These are phyloP conservation scores for Hassar affinis DNA, from an alignment of 2,113 vertebrate species.

Conservation along the genomic window DNA sequence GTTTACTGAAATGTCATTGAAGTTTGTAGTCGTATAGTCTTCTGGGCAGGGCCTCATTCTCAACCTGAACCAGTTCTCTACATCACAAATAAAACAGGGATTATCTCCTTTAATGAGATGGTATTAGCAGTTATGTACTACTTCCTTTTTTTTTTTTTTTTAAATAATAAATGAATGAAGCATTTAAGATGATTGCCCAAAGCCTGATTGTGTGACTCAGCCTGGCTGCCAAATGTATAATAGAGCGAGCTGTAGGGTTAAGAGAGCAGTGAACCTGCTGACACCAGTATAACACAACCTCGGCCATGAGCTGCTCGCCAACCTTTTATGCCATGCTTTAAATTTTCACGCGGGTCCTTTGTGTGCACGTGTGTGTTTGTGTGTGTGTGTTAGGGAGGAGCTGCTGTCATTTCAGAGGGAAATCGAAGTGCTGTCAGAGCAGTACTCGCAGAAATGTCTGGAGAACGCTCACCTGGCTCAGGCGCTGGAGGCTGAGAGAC, in stretches of 20 bases:
- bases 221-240: slow-evolving; percentile 26
- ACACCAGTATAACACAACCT: slow-evolving; percentile 29
- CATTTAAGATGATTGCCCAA: slow-evolving; percentile 34
- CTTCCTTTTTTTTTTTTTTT: slow-evolving; percentile 18
- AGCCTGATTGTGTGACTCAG: slow-evolving; percentile 34
- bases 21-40: no score
- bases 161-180: slow-evolving; percentile 35
- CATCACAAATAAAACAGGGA: slow-evolving; percentile 30
- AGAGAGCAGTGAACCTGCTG: slow-evolving; percentile 29
- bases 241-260: not conserved
- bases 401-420: slow-evolving; percentile 77
- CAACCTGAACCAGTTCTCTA: not conserved
- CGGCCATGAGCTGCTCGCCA: slow-evolving; percentile 30
- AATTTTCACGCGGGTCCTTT: slow-evolving; percentile 13
- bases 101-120: slow-evolving; percentile 18
- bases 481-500: slow-evolving; percentile 79
- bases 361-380: no score
- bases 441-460: slow-evolving; percentile 82
- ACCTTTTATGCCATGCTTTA: slow-evolving; percentile 30
- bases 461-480: slow-evolving; percentile 81
- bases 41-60: not conserved
- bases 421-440: slow-evolving; percentile 80
- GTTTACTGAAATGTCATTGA: not conserved
- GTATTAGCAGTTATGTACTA: slow-evolving; percentile 31
- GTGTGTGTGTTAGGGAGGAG: slow-evolving; percentile 72